A percentile compares a stretch with the other conserved stretches of the same genome.
phyloP scores from a whole-genome alignment of 2,113 vertebrate genomes.

The Rhegmatorhina hoffmannsi region DNA sequence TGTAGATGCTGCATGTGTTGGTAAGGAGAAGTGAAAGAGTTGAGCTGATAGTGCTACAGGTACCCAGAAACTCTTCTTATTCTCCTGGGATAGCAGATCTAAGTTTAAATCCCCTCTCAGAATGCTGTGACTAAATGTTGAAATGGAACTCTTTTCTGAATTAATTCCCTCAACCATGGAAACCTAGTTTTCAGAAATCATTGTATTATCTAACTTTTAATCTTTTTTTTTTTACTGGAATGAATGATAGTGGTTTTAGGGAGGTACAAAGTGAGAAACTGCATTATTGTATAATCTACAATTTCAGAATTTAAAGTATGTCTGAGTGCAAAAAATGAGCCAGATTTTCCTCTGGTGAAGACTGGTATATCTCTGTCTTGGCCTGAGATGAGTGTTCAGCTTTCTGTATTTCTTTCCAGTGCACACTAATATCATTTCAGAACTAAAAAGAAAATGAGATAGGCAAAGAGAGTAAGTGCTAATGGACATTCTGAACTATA shows the following conservation, averaged over 20 bases:
- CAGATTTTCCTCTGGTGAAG: neutral
- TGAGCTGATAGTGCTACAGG: neutral
- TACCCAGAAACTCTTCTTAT: neutral
- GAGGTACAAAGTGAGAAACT: neutral
- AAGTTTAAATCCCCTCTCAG: neutral
- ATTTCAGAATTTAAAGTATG: neutral
- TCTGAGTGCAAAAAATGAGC: neutral
- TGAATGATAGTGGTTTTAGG: neutral
- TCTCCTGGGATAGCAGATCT: neutral
- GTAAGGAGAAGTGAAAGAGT: neutral
- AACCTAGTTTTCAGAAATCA: neutral
- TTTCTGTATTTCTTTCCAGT: neutral
- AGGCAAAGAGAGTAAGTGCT: neutral
- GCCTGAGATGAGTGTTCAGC: neutral
- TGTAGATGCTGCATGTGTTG: neutral
- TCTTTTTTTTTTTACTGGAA: neutral
- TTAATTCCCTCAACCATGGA: neutral
- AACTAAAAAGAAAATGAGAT: neutral
- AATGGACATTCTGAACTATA: neutral
- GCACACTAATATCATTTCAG: neutral
- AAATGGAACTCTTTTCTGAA: neutral
- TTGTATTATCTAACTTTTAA: neutral
- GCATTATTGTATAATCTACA: neutral
- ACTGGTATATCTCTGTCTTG: neutral
- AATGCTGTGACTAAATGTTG: neutral